phyloP scores from a whole-genome alignment of 2,888 invertebrate species.

The Entomobrya multifasciata region DNA sequence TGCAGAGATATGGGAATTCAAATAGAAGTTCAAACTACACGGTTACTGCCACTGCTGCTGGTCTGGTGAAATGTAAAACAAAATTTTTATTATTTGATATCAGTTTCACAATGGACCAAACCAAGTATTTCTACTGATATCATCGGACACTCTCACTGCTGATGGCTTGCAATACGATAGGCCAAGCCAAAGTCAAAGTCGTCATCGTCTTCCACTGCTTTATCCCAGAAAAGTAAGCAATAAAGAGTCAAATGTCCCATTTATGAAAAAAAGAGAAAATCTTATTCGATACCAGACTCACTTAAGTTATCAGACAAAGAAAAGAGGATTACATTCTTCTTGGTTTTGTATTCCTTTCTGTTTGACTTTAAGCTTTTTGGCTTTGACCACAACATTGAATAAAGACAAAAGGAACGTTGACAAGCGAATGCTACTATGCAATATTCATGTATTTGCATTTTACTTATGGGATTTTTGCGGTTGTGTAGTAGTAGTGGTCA shows the following conservation, averaged over 20 bases:
- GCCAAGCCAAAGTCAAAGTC: not conserved
- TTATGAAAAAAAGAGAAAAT: conserved; percentile 26
- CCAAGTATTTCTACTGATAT: not conserved
- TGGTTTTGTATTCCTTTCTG: not conserved
- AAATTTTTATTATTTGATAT: conserved; percentile 64
- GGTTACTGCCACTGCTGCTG: not conserved
- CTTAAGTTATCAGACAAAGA: conserved; percentile 7
- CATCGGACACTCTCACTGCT: conserved; percentile 5
- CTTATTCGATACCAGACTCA: not conserved
- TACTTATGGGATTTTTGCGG: not conserved
- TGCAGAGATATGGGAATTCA: not conserved
- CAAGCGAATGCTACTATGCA: not conserved
- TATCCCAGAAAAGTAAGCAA: conserved; percentile 16
- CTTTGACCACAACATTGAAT: conserved; percentile 24
- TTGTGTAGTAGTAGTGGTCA: conserved; percentile 14
- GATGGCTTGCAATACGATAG: not conserved
- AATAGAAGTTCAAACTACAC: not conserved
- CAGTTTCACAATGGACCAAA: conserved; percentile 37
- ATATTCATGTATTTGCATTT: not conserved
- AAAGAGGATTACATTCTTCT: conserved; percentile 31
- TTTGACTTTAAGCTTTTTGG: conserved; percentile 14
- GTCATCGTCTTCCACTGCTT: too few species aligned
- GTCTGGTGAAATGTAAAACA: not conserved
- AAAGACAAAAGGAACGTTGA: not conserved
- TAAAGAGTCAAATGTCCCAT: conserved; percentile 54